These are phyloP conservation scores for Ernsta delagoae DNA, from an alignment of 2,888 invertebrate species.

Conservation along the genomic window DNA sequence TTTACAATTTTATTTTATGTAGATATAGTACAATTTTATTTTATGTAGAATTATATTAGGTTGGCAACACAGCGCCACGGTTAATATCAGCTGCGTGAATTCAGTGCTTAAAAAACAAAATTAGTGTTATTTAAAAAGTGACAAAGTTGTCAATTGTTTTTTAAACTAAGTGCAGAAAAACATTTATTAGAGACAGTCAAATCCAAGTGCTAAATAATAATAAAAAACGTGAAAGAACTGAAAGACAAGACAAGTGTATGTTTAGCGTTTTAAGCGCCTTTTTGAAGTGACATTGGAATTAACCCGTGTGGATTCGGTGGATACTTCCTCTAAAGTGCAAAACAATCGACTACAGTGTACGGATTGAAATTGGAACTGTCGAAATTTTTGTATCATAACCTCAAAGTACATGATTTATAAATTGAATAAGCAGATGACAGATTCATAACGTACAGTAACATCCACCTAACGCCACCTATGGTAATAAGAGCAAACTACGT, in stretches of 20 bases:
- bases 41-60: too few species aligned
- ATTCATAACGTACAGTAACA: background rate
- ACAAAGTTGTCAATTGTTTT: background rate
- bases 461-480: background rate
- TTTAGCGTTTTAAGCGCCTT: background rate
- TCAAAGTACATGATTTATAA: background rate
- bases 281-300: background rate
- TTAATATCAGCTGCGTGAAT: constrained; percentile 6
- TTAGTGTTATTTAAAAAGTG: background rate
- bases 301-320: background rate
- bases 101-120: constrained; percentile 4
- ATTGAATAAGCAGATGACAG: background rate
- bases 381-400: background rate
- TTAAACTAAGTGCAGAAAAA: background rate
- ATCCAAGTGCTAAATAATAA: background rate
- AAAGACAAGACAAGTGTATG: background rate
- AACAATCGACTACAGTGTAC: background rate
- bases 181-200: background rate
- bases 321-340: background rate
- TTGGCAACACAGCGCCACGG: background rate
- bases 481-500: background rate
- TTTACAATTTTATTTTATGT: too few species aligned
- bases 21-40: too few species aligned
- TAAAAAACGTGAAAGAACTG: background rate
- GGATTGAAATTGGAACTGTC: background rate